Evolutionary conservation across 2,113 vertebrate species (phyloP), one percentile per base, ranked within the genome.

Genomic region (Taxidea taxus): DNA sequence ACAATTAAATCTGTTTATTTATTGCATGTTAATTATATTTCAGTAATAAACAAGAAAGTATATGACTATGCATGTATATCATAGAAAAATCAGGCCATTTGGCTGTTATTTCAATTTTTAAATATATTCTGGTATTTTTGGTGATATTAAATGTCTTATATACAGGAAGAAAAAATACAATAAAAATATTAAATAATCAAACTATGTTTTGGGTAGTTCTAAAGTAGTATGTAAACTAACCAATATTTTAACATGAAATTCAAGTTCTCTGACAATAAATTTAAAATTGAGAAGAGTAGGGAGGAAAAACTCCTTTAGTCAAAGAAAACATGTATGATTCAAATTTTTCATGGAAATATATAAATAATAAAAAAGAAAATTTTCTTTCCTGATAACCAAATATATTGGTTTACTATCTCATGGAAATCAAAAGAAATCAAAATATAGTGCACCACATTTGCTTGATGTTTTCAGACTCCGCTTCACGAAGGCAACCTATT

Each of bases 401-500:
- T 70, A 78, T 77, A 87, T 66, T 56, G 34, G 14, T 4, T 70
- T 56, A 54, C 11, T 20, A 7, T 0, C 0, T 44, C 27, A 20
- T 34, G 39, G 23, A 87, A 83, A 92, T 84, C 77, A 77, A 81
- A 83, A 68, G 27, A 82, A 97, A 77, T 56, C 31, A 74, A 91
- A 77, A 54, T 91, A 89, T 39, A 96, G 75, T 25, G 20, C 16
- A 56, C 31, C 90, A 0, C 27, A 90, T 25, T 54, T 85, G 13
- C 10, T 54, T 96, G 21, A 56, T 77, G 3, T 62, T 94, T 64
- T 64, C 29, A 95, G 74, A 96, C 70, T 68, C 13, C 95, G 68
- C 56, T 94, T 89, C 58, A 93, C 51, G 84, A 96, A 78, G 78
- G 77, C 86, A 96, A 54, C 91, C 15, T 54, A n/a, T 72, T 98